Evolutionary conservation across 2,888 invertebrate genomes (phyloP).

Genomic region (Vannuccia rotundouncinata): DNA sequence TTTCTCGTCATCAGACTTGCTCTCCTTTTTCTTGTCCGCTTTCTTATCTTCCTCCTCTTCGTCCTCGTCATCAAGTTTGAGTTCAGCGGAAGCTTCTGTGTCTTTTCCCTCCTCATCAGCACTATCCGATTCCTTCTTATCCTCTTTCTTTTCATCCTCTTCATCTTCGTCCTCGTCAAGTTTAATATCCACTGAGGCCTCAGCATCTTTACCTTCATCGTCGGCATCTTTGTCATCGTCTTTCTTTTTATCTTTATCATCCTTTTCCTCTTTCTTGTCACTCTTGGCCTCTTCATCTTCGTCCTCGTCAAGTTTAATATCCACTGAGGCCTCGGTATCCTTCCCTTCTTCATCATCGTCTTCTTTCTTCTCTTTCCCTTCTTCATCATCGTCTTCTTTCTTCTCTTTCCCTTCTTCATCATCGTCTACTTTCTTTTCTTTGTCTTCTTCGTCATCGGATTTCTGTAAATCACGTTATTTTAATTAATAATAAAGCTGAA

Average conservation of each 20-base stretch:
- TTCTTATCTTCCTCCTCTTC: neutral
- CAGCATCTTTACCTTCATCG: neutral
- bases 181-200: neutral
- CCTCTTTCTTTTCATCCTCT: slow-evolving; percentile 11
- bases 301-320: neutral
- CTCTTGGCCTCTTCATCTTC: neutral
- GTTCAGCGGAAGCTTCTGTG: neutral
- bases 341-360: slow-evolving; percentile 21
- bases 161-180: neutral
- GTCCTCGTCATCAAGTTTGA: neutral
- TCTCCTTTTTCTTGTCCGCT: neutral
- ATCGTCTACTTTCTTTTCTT: slow-evolving; percentile 5
- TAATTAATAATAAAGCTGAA: no score
- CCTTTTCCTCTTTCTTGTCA: neutral
- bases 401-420: neutral
- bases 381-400: slow-evolving; percentile 14
- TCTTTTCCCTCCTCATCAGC: neutral
- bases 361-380: slow-evolving; percentile 5
- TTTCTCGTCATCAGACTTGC: neutral
- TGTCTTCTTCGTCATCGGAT: slow-evolving; percentile 5
- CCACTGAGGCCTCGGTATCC: neutral
- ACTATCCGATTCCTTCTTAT: neutral
- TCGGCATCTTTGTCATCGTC: slow-evolving; percentile 17
- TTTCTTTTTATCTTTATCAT: neutral
- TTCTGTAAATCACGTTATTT: no score